Percentiles rank a stretch among this genome's conserved stretches.
Evolutionary conservation across 2,888 invertebrate genomes (phyloP).

Genomic region (Phortica okadai): DNA sequence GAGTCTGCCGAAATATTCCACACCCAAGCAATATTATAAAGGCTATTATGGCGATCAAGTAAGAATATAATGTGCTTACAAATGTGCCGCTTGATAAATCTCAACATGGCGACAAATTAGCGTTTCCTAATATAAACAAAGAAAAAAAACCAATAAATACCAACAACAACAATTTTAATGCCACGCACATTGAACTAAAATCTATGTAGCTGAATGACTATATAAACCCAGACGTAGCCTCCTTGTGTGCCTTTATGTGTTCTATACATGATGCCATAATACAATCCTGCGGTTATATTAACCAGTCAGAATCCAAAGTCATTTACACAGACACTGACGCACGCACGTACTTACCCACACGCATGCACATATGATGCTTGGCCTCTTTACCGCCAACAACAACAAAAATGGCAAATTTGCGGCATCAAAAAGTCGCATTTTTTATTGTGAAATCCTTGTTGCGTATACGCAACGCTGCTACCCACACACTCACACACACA

Average conservation of each 20-base stretch:
- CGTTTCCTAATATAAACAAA: not conserved
- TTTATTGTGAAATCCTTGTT: conserved; percentile 63
- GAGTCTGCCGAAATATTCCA: conserved; percentile 9
- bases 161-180: no score
- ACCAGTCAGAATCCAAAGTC: conserved; percentile 75
- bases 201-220: no score
- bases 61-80: not conserved
- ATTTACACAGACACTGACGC: conserved; percentile 51
- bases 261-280: conserved; percentile 51
- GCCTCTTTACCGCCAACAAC: not conserved
- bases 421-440: conserved; percentile 75
- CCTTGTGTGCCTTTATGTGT: conserved; percentile 23
- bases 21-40: not conserved
- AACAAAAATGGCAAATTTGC: conserved; percentile 66
- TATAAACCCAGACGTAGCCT: not conserved
- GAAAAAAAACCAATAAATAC: no score
- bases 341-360: conserved; percentile 27
- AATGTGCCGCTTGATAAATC: not conserved
- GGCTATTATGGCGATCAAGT: not conserved
- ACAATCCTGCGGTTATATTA: conserved; percentile 75
- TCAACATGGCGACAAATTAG: not conserved
- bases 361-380: conserved; percentile 36
- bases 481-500: conserved; percentile 35
- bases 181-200: no score
- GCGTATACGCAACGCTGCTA: not conserved